Conservation (phyloP, 2,888 invertebrate species). For the Eutolmus rufibarbis region DNA sequence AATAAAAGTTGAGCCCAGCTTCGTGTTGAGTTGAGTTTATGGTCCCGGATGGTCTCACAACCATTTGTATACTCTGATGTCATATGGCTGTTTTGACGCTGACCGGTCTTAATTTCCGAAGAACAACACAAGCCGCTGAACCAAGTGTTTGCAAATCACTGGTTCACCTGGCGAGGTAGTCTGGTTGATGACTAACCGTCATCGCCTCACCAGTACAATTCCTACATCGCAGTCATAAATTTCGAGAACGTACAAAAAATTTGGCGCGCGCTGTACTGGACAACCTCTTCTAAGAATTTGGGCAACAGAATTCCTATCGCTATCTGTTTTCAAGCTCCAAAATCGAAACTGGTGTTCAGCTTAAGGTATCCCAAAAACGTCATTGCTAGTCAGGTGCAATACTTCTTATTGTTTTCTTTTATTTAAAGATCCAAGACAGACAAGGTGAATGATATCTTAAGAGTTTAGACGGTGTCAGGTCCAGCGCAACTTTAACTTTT, state of each 20-base stretch:
- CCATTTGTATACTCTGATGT: constrained; percentile 26
- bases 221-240: neutral
- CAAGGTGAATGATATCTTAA: neutral
- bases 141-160: neutral
- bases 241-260: neutral
- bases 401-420: neutral
- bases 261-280: neutral
- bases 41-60: neutral
- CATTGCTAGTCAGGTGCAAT: neutral
- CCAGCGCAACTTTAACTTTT: neutral
- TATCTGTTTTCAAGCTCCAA: neutral
- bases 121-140: constrained; percentile 9
- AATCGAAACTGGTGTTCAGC: neutral
- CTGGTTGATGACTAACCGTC: constrained; percentile 28
- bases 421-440: neutral
- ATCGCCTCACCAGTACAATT: neutral
- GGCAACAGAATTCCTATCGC: neutral
- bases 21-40: neutral
- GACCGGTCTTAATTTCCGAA: constrained; percentile 28
- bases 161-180: constrained; percentile 28
- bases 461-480: neutral
- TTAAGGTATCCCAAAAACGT: neutral
- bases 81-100: constrained; percentile 32
- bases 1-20: neutral
- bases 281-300: neutral